Conservation (phyloP, 92 coral and sea anemone genomes). For the Phymanthus crucifer region DNA sequence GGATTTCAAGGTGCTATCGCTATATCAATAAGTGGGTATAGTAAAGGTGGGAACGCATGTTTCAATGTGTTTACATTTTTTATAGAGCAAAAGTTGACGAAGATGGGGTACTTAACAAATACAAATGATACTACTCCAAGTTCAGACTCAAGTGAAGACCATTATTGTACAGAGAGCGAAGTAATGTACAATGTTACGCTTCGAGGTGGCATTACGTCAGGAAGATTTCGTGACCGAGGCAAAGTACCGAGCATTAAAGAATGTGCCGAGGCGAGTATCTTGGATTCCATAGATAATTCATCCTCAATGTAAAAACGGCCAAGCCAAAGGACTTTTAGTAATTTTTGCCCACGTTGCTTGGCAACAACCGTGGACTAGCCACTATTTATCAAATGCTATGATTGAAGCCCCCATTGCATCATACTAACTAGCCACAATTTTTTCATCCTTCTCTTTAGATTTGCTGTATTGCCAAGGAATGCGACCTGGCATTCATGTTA, state of each 20-base stretch:
- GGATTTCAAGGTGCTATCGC: no score
- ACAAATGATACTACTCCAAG: constrained; percentile 8
- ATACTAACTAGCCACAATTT: no score
- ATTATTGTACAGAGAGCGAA: constrained; percentile 90
- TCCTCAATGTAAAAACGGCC: no score
- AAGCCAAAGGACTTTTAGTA: no score
- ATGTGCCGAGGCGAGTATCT: constrained; percentile 60
- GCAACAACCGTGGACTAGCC: no score
- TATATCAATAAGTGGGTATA: no score
- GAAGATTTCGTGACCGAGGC: constrained; percentile 91
- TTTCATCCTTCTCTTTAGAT: constrained; percentile 17
- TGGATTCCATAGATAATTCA: no score
- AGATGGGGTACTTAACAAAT: neutral
- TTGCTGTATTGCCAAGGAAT: constrained; percentile 86
- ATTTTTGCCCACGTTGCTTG: no score
- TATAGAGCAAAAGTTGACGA: constrained; percentile 17
- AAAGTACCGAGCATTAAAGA: constrained; percentile 67
- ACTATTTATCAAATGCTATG: no score
- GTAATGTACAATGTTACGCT: constrained; percentile 86
- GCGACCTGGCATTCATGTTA: constrained; percentile 89
- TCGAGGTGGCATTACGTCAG: constrained; percentile 88
- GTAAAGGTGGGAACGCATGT: no score
- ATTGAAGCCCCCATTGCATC: no score
- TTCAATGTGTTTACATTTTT: neutral
- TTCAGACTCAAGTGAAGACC: constrained; percentile 47